Base-by-base conservation (phyloP, 2,113 vertebrate genomes). In the Okapia johnstoni region DNA sequence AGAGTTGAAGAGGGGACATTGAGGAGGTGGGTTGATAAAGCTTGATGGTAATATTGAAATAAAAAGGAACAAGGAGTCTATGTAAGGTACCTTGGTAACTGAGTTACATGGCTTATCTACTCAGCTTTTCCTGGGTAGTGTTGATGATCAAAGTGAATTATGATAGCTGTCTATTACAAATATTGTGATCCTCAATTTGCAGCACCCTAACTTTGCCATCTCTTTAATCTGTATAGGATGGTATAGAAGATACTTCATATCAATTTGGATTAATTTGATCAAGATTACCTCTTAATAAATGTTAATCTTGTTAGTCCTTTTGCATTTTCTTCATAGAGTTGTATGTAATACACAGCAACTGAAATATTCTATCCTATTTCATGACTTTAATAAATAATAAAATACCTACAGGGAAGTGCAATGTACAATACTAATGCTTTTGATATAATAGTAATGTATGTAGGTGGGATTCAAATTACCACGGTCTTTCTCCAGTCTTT, bases 261-360 rank as follows among this genome's bases (percentile, higher is more conserved):
- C 30, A 91, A 88, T 95, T 58, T 94, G 30, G 25, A 46, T 90
- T 90, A n/a, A 91, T 81, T 97, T 89, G 90, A 79, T 98, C 46
- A 91, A 90, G 28, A 61, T 93, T 80, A 85, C 85, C 40, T 86
- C 58, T 54, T 93, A 95, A 79, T 90, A 80, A 81, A 86, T 94
- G 88, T 85, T 93, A 30, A 40, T 90, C 11, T 46, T 80, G 9
- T 2, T 89, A 50, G 6, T 43, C 16, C 76, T 86, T 97, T 93
- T 80, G 43, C 33, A 66, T 97, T 55, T 96, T 93, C 43, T 85
- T 89, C 13, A 66, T 93, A 66, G 80, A 88, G 4, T 36, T 93
- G 70, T 43, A 9, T 83, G n/a, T 87, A 86, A 14, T 83, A 60
- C 26, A 46, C 16, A 92, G 40, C 48, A 93, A 25, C 40, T 90